Evolutionary conservation across 1,140 invertebrate species (phyloP).

Genomic region (Saccostrea echinata): DNA sequence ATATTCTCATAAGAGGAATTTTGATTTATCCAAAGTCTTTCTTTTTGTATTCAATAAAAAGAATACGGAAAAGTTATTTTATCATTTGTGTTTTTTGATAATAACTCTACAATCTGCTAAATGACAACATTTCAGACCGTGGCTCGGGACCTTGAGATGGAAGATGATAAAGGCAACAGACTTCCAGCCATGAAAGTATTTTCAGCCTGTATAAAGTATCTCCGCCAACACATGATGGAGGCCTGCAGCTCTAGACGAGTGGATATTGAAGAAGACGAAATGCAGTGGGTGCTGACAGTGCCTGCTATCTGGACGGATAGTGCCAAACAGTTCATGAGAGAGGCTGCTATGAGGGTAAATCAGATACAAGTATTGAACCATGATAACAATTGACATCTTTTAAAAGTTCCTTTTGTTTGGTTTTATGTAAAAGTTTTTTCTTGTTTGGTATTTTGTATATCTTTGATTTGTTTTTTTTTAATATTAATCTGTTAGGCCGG

Average conservation of each 20-base stretch:
- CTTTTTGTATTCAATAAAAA: too few species aligned
- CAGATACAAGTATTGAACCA: neutral
- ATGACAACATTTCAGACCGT: neutral
- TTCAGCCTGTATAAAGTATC: slow-evolving; percentile 48
- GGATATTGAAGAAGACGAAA: slow-evolving; percentile 35
- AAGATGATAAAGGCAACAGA: slow-evolving; percentile 55
- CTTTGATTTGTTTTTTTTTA: too few species aligned
- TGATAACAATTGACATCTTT: too few species aligned
- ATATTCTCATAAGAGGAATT: too few species aligned
- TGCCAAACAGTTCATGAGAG: slow-evolving; percentile 52
- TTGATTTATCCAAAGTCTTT: too few species aligned
- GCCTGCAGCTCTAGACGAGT: slow-evolving; percentile 13
- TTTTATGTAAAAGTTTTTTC: too few species aligned
- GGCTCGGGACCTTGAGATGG: slow-evolving; percentile 31
- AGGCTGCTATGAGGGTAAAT: slow-evolving; percentile 39
- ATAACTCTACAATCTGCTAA: neutral
- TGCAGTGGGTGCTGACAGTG: slow-evolving; percentile 46
- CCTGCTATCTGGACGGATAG: slow-evolving; percentile 45
- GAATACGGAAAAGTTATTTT: too few species aligned
- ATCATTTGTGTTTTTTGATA: too few species aligned
- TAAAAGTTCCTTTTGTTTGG: too few species aligned
- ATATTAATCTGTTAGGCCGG: slow-evolving; percentile 27
- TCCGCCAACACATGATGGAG: slow-evolving; percentile 48
- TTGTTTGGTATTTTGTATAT: too few species aligned
- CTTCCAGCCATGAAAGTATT: slow-evolving; percentile 61